phyloP scores from a whole-genome alignment of 2,888 invertebrate species.

The Eledona agricola region DNA sequence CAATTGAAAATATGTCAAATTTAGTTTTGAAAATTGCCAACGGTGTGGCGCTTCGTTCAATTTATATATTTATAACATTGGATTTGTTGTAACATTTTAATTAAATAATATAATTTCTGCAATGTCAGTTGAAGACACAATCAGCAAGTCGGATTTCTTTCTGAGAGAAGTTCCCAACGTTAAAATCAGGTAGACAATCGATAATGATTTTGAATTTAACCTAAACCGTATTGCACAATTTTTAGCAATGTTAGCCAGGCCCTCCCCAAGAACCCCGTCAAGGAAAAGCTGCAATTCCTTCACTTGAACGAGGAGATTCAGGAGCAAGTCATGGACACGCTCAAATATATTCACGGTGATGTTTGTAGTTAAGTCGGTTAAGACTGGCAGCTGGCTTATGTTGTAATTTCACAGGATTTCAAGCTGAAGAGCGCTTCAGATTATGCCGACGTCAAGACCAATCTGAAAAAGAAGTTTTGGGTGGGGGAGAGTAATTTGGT shows the following conservation, averaged over 20 bases:
- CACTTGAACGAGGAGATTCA: slow-evolving; percentile 75
- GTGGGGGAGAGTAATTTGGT: slow-evolving; percentile 79
- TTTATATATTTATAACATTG: too few relatives aligned
- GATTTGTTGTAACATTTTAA: slow-evolving; percentile 30
- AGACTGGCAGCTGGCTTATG: slow-evolving; percentile 20
- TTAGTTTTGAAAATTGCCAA: too few relatives aligned
- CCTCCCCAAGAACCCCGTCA: slow-evolving; percentile 61
- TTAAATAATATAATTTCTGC: slow-evolving; percentile 25
- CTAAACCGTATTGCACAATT: too few relatives aligned
- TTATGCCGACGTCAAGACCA: slow-evolving; percentile 73
- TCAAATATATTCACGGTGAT: slow-evolving; percentile 78
- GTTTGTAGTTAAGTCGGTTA: slow-evolving; percentile 61
- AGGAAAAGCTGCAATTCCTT: slow-evolving; percentile 80
- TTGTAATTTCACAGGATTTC: slow-evolving; percentile 60
- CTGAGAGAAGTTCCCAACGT: slow-evolving; percentile 70
- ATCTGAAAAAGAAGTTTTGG: slow-evolving; percentile 78
- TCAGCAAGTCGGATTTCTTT: slow-evolving; percentile 71
- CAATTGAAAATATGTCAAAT: too few relatives aligned
- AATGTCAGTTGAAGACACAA: slow-evolving; percentile 51
- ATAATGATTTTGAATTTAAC: slow-evolving; percentile 19
- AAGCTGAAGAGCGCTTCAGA: slow-evolving; percentile 61
- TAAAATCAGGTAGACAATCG: slow-evolving; percentile 67
- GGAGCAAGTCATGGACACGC: slow-evolving; percentile 76
- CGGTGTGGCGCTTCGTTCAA: too few relatives aligned
- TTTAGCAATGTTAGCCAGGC: slow-evolving; percentile 30